Conservation (phyloP, 2,113 vertebrate genomes). For the Cichladusa arquata region DNA sequence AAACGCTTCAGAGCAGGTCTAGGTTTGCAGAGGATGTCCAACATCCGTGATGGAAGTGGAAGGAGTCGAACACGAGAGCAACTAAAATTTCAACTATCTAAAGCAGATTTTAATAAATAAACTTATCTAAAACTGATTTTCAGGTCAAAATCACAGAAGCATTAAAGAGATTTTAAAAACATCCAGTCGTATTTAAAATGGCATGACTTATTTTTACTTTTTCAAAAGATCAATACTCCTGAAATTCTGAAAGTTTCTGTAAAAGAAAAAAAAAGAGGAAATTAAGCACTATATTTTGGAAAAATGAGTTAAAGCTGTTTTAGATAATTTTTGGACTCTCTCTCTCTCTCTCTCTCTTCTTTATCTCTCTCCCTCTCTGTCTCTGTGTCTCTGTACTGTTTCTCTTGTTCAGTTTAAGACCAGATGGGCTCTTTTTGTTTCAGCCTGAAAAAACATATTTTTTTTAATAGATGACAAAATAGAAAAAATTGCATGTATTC, state of each 20-base stretch:
- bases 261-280: neutral
- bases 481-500: neutral
- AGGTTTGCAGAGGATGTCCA: neutral
- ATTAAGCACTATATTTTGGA: neutral
- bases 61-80: neutral
- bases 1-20: neutral
- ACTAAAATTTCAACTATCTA: neutral
- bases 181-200: neutral
- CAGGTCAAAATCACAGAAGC: neutral
- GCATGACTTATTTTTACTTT: neutral
- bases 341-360: no score
- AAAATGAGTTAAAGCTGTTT: neutral
- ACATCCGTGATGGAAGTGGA: neutral
- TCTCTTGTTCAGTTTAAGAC: neutral
- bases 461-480: neutral
- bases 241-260: neutral
- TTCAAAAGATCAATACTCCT: neutral
- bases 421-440: accelerated
- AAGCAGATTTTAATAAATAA: neutral
- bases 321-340: neutral
- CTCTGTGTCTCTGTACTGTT: neutral
- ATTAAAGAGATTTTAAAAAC: neutral
- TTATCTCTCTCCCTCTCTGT: neutral
- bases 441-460: neutral
- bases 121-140: neutral